Base-by-base conservation (phyloP, 2,113 vertebrate genomes). In the Synchiropus splendidus region DNA sequence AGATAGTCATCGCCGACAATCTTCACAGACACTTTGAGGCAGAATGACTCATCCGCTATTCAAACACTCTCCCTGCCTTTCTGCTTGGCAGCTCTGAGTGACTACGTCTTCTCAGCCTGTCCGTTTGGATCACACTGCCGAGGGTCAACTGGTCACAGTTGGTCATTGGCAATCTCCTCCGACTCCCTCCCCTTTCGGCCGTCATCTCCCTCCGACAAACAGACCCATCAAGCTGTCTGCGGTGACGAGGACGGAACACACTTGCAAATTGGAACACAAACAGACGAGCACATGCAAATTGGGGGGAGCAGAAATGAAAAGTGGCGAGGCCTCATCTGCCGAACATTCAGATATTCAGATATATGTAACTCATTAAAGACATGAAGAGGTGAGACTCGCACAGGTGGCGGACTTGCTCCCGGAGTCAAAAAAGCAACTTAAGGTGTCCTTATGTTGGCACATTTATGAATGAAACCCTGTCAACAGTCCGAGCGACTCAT, bases 51-150 rank as follows among this genome's bases (percentile, higher is more conserved):
- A 72, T 36, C 18, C 60, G 61, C 61, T 31, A 11, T 16, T 44
- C 6, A 16, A 51, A 48, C 72, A 42, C 45, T 42, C 21, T 55
- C 48, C 41, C 57, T 47, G 39, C 51, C 44, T 9, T 46, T 30
- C 44, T 47, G 48, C 42, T 44, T 31, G 72, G 30, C 47, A 18
- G 34, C 58, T 60, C 21, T 61, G 66, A 67, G 2, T 12, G 6
- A 58, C 57, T 38, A 37, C 67, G 50, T 48, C 27, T 27, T 27
- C 21, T 27, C 21, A 27, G 51, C 41, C 58, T 58, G 62, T 63
- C 67, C 44, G 13, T 55, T 56, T 64, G 41, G 46, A 73, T 79
- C 62, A 61, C 45, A 51, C 54, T 48, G 43, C 31, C 2, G 16
- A n/a, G n/a, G n/a, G 30, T 54, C 54, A 34, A 31, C 34, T 32